These are phyloP conservation scores for Heloderma charlesbogerti DNA, from an alignment of 2,113 vertebrate genomes.

Conservation along the genomic window DNA sequence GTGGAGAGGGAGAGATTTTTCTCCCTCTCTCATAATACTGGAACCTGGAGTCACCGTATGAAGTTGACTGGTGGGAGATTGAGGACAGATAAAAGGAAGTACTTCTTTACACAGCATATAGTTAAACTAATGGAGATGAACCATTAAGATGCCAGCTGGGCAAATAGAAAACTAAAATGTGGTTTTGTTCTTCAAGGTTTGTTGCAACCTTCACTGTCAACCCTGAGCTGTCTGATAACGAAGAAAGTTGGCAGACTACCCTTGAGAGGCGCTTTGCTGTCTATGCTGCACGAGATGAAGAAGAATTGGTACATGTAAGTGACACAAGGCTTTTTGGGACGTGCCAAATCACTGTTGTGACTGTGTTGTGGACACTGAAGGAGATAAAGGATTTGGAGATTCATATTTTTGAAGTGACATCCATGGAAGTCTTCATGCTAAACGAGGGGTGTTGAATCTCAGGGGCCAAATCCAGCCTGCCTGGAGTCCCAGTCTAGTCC, in stretches of 20 bases:
- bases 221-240: slow-evolving; percentile 80
- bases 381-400: slow-evolving; percentile 25
- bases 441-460: no score
- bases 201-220: slow-evolving; percentile 88
- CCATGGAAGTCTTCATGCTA: neutral
- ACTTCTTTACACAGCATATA: no score
- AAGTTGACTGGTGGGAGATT: no score
- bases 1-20: no score
- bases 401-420: neutral
- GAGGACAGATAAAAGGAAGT: no score
- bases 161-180: neutral
- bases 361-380: neutral
- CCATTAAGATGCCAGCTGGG: neutral
- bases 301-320: slow-evolving; percentile 93
- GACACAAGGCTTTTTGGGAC: neutral
- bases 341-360: neutral
- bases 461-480: no score
- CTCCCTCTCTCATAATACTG: no score
- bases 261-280: slow-evolving; percentile 87
- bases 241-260: slow-evolving; percentile 69
- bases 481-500: no score
- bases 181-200: slow-evolving; percentile 82
- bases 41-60: no score
- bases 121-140: neutral
- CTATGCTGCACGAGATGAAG: slow-evolving; percentile 82